Evolutionary conservation across 2,888 invertebrate genomes (phyloP).

Genomic region (Caenorhabditis parvicauda): DNA sequence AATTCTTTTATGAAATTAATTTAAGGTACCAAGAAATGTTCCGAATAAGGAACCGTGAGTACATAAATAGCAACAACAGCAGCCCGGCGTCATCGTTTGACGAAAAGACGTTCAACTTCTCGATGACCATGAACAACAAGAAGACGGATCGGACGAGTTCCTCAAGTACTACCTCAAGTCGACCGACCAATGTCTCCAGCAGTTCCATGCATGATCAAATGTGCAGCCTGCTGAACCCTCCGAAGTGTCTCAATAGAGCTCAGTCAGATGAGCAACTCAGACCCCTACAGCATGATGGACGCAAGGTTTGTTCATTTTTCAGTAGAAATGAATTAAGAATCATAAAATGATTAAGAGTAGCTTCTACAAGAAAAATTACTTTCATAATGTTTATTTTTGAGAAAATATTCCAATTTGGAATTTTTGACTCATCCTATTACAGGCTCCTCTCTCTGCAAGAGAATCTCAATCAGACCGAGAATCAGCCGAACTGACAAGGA

Average conservation of each 20-base stretch:
- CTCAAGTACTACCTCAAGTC: constrained; percentile 5
- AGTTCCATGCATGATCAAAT: constrained; percentile 44
- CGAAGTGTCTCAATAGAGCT: constrained; percentile 36
- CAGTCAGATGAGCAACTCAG: constrained; percentile 39
- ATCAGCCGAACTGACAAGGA: constrained; percentile 20
- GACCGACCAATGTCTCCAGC: constrained; percentile 17
- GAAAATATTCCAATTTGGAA: not conserved
- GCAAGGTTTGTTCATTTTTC: constrained; percentile 12
- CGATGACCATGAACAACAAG: constrained; percentile 25
- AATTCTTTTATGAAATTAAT: not conserved
- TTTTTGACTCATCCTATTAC: no score
- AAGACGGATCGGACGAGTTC: constrained; percentile 1
- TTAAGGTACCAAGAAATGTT: constrained; percentile 58
- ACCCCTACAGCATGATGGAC: constrained; percentile 29
- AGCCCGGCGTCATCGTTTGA: constrained; percentile 46
- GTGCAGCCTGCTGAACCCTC: constrained; percentile 44
- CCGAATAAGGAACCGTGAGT: constrained; percentile 52
- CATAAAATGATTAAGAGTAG: no score
- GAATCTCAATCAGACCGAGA: constrained; percentile 39
- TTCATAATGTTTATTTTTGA: not conserved
- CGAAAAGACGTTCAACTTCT: constrained; percentile 37
- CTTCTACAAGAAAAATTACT: no score
- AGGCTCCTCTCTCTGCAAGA: constrained; percentile 39
- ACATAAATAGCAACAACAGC: constrained; percentile 49
- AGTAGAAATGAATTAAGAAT: not conserved